Evolutionary conservation across 2,888 invertebrate genomes (phyloP).

Genomic region (Ceratothoa steindachneri): DNA sequence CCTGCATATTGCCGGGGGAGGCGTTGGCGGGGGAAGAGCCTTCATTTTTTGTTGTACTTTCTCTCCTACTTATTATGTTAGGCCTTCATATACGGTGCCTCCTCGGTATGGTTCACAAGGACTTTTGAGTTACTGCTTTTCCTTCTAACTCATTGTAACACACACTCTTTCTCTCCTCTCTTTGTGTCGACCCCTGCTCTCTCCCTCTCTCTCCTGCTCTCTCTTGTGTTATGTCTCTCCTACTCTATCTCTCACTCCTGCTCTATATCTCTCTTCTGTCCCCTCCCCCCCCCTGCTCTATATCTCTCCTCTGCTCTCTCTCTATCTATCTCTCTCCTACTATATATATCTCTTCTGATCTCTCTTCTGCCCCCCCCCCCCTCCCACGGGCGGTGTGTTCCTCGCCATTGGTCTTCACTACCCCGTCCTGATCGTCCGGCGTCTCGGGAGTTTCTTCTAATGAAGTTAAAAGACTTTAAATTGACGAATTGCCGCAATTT

Average conservation of each 20-base stretch:
- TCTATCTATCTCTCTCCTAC: conserved; percentile 17
- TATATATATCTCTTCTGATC: conserved; percentile 12
- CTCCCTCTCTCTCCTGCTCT: conserved; percentile 22
- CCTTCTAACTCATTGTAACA: too few species aligned
- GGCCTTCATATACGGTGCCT: too few species aligned
- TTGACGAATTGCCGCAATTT: neutral
- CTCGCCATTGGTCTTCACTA: too few species aligned
- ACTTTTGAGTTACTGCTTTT: neutral
- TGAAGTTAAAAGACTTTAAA: neutral
- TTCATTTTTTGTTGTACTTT: too few species aligned
- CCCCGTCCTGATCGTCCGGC: neutral
- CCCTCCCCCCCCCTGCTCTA: conserved; percentile 4
- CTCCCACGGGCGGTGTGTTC: too few species aligned
- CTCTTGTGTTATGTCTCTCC: conserved; percentile 2
- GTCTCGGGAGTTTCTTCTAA: neutral
- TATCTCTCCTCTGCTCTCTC: conserved; percentile 1
- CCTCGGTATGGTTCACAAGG: too few species aligned
- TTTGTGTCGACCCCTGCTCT: conserved; percentile 14
- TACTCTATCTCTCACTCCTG: conserved; percentile 16
- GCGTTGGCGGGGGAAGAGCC: too few species aligned
- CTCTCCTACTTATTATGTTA: too few species aligned
- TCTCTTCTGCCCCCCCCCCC: neutral
- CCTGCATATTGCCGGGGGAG: too few species aligned
- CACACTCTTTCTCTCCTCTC: too few species aligned
- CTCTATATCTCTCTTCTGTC: conserved; percentile 5